Evolutionary conservation across 2,888 invertebrate genomes (phyloP), one percentile per base, ranked within the genome.

Genomic region (Epicampocera succincta): DNA sequence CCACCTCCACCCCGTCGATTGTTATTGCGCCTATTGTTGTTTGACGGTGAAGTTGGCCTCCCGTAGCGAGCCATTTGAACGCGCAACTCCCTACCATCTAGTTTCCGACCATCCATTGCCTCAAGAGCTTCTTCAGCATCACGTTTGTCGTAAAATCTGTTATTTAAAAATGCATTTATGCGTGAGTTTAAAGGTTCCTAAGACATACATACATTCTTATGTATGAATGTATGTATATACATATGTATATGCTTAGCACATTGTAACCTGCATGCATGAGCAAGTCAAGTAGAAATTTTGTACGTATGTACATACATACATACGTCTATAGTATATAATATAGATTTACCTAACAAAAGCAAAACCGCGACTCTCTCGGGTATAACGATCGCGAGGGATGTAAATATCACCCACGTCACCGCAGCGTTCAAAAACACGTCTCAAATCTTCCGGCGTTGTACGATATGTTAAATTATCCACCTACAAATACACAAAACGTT

Each of bases 401-500:
- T 99, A 99, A 91, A 99, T 98, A 92, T 99, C 99, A 61, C 99
- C 99, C 80, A 99, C 98, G 91, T 99, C 99, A 60, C 99, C 99
- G 92, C 98, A 99, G 91, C 98, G 95, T 90, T 98, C 97, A 90
- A 98, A 98, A 68, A 96, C 97, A 84, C 97, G 94, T 87, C 98
- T 94, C 87, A 99, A 92, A 93, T 99, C 99, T 90, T 99, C 98
- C 68, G 98, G 97, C 71, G 98, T 98, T 60, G 99, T 99, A 85
- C 99, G 94, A 91, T 99, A 99, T 61, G 99, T 99, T 87, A 99
- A 93, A 93, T 99, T 99, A 91, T 99, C 99, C 84, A 99, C 91
- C 91, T 91, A 68, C 58, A 78, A 77, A 44, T 71, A 19, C 17
- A 46, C 69, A 54, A 63, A 29, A 69, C 9, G 8, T 33, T 5